Evolutionary conservation across 2,888 invertebrate genomes (phyloP), one percentile per base, ranked within the genome.

Genomic region (Brenthis hecate): DNA sequence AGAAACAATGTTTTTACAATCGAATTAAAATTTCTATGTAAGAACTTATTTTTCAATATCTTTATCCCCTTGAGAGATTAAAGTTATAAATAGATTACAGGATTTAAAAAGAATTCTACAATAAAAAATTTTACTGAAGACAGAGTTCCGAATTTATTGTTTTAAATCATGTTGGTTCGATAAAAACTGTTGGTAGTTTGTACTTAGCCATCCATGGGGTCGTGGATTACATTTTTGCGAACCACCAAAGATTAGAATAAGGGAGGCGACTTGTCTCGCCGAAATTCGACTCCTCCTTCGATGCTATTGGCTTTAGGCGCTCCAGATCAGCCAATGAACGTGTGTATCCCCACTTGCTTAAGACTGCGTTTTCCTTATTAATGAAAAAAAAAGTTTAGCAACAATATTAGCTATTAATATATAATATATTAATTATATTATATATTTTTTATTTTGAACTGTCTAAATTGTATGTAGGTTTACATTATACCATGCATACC

Each of bases 221-320:
- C 50, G 14, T 11, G 28, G 61, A 51, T 28, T 32, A 4, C 19
- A 61, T 63, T 71, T 69, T 70, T 55, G 71, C 65, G 61, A 64
- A 63, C 69, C 69, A 56, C 56, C 48, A 64, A 74, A 57, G 71
- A 74, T 72, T 73, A 78, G 79, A 84, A 72, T 73, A 82, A 82
- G 82, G 84, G 78, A 81, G 81, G 79, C 77, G 78, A 79, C 81
- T 78, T 80, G 81, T 85, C 85, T 85, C 83, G 81, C 84, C 83
- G 80, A 90, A 90, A 82, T 91, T 89, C 80, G 88, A 77, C 91
- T 85, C 91, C 91, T 88, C 91, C 91, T 91, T 84, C 84, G 77
- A 74, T 84, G 87, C 89, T 75, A 91, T 91, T 91, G 91, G 91
- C 81, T 83, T 86, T 80, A 81, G 79, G 81, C 86, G 84, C 78